Evolutionary conservation across 53 echinoderm and acorn worm genomes (phyloP), one percentile per base, ranked within the genome.

Genomic region (Arbacia lixula): DNA sequence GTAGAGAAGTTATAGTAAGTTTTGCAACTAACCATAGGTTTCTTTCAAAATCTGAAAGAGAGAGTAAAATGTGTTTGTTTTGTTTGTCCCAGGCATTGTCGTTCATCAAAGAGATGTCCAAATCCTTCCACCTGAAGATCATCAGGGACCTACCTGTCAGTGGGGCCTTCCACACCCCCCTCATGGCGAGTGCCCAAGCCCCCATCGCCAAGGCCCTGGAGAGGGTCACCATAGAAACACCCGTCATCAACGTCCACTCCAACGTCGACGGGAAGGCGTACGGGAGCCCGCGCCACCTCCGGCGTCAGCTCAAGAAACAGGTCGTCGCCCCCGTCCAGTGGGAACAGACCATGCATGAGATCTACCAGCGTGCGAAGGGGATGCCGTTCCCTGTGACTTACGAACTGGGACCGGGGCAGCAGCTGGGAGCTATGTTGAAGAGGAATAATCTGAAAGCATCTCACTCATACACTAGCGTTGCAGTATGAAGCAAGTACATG

Each of bases 311-410:
- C 32, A 86, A 71, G 61, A 57, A 87, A 9, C 98, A 98, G 43
- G 69, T 95, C 4, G 71, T 87, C 19, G 79, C 81, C 24, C 98
- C 98, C 24, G 92, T 98, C 26, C 61, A 77, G 65, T 98, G 98
- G 94, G 94, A 98, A 72, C 98, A 98, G 85, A 94, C 92, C 0
- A 98, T 98, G 94, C 90, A 90, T 16, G 71, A 86, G 21, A 90
- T 98, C 24, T 98, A 94, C 31, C 72, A 92, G 65, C 80, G 98
- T 29, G 53, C 12, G 17, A 84, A 92, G 80, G 92, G 90, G 14
- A 88, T 76, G 2, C 29, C 40, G 26, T 98, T 98, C 71, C 98
- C 98, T 8, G 43, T 68, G 28, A 94, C 94, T 0, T 88, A 62
- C 24, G 98, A 98, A 64, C 84, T 98, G 53, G 98, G 98, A 3